Conservation (phyloP, 2,888 invertebrate species). For the Caprella mutica region DNA sequence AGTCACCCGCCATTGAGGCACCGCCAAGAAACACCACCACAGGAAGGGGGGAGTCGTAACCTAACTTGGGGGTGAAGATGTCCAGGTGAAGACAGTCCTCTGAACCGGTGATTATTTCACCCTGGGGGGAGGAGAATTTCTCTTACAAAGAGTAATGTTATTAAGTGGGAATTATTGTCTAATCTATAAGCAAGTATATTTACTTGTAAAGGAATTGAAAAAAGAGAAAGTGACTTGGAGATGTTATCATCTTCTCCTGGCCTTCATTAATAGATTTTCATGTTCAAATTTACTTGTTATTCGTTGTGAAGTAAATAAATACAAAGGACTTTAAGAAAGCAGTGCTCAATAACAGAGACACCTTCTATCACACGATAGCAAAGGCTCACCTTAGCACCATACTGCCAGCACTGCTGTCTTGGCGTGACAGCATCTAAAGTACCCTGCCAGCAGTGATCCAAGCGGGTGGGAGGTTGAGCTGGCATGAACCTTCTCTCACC, state of each 20-base stretch:
- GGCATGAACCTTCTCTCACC: slow-evolving; percentile 27
- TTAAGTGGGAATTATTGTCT: background rate
- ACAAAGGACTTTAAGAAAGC: background rate
- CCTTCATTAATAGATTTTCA: too few relatives aligned
- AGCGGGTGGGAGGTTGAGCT: slow-evolving; percentile 26
- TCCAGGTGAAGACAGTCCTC: slow-evolving; percentile 77
- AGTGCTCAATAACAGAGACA: background rate
- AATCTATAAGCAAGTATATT: background rate
- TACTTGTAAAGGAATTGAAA: background rate
- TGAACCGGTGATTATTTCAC: slow-evolving; percentile 44
- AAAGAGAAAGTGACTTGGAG: too few relatives aligned
- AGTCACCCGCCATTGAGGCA: slow-evolving; percentile 51
- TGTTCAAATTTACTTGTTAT: too few relatives aligned
- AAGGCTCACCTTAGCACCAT: slow-evolving; percentile 17
- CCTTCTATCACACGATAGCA: too few relatives aligned
- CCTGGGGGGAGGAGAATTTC: slow-evolving; percentile 40
- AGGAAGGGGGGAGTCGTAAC: slow-evolving; percentile 64
- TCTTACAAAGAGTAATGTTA: too few relatives aligned
- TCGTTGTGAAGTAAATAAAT: too few relatives aligned
- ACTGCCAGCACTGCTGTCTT: slow-evolving; percentile 19
- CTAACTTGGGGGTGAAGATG: slow-evolving; percentile 65
- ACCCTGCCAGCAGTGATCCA: slow-evolving; percentile 32
- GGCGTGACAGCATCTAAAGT: slow-evolving; percentile 23
- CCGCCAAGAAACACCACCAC: slow-evolving; percentile 73
- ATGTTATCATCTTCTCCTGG: too few relatives aligned